Evolutionary conservation across 2,888 invertebrate genomes (phyloP).

Genomic region (Dendrolimus houi): DNA sequence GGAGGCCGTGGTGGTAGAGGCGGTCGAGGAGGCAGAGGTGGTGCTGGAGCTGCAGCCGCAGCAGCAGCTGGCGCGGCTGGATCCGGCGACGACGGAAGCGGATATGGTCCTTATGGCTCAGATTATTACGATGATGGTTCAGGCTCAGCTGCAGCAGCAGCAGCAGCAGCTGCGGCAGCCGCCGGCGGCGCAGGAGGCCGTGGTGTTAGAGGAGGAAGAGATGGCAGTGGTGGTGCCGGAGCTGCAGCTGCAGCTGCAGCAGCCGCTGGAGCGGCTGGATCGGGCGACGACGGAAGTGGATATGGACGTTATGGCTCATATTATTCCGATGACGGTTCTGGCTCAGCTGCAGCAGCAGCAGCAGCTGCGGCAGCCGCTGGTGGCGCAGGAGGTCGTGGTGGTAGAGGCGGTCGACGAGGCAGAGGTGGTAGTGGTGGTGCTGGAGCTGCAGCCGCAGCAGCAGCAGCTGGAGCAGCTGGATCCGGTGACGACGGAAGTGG

Average conservation of each 20-base stretch:
- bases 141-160: not conserved
- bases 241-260: too few relatives aligned
- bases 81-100: not conserved
- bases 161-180: not conserved
- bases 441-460: not conserved
- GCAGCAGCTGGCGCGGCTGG: slow-evolving; percentile 8
- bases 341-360: too few relatives aligned
- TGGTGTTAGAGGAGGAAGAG: too few relatives aligned
- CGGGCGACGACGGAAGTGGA: too few relatives aligned
- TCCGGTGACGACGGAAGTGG: not conserved
- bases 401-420: not conserved
- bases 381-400: not conserved
- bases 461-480: not conserved
- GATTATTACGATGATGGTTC: not conserved
- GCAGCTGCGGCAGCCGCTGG: not conserved
- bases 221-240: too few relatives aligned
- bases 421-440: not conserved
- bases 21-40: slow-evolving; percentile 5
- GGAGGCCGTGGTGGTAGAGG: not conserved
- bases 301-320: too few relatives aligned
- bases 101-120: not conserved
- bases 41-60: slow-evolving; percentile 5
- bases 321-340: too few relatives aligned
- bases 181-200: too few relatives aligned
- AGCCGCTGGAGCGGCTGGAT: too few relatives aligned